Percentiles rank a stretch among this genome's conserved stretches.
Evolutionary conservation across 1,140 invertebrate species (phyloP).

Genomic region (Andricus grossulariae): DNA sequence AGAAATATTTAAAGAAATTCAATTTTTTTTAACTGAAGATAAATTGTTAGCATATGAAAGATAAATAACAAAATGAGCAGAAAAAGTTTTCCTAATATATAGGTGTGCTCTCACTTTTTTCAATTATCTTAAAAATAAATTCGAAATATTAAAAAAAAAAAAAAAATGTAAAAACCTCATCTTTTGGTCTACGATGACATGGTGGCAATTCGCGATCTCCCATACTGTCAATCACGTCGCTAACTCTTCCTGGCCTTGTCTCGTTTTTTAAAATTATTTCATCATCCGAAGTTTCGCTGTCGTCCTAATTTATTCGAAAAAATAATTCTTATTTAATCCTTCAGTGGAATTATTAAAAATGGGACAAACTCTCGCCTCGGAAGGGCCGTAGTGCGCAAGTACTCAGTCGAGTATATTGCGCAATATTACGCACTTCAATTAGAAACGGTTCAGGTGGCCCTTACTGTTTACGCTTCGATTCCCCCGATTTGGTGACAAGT

Average conservation of each 20-base stretch:
- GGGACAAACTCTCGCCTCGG: no score
- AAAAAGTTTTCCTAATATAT: not conserved
- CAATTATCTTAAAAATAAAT: not conserved
- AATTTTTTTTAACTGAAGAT: no score
- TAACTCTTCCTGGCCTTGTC: conserved; percentile 55
- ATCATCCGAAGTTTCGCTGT: not conserved
- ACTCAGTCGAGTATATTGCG: no score
- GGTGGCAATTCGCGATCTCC: conserved; percentile 43
- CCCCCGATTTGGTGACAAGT: no score
- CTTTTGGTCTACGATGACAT: conserved; percentile 33
- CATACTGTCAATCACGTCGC: conserved; percentile 62
- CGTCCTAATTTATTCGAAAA: not conserved
- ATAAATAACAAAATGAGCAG: not conserved
- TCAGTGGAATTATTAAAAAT: no score
- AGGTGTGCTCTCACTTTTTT: not conserved
- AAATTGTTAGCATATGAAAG: no score
- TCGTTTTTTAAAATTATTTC: not conserved
- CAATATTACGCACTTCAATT: no score
- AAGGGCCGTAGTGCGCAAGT: no score
- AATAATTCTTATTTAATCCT: no score
- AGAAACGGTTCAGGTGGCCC: no score
- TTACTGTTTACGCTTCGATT: no score
- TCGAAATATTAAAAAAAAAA: not conserved
- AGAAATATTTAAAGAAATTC: no score
- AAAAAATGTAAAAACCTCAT: conserved; percentile 8